Evolutionary conservation across 2,888 invertebrate species (phyloP), one percentile per base, ranked within the genome.

Genomic region (Cephalotes varians): DNA sequence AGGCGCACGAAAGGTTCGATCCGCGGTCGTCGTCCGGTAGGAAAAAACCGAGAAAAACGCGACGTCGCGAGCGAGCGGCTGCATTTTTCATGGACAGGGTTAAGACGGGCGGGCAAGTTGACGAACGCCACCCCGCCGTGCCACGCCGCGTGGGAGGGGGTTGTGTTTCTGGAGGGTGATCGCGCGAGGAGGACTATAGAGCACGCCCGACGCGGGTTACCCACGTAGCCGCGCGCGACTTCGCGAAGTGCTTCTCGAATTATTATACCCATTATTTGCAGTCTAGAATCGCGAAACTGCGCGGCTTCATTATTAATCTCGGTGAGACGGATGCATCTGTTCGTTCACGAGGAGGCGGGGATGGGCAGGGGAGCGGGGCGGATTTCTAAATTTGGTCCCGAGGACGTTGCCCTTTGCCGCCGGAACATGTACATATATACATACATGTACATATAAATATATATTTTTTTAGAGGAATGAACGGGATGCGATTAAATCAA

Each of bases 321-420:
- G 71, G 54, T 82, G 87, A 73, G 85, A 83, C 87, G 71, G 73
- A 82, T 79, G 84, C 87, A 86, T 85, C 84, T 77, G 85, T 82
- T 62, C 74, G 25, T 44, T 80, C 69, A 40, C 62, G 25, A 58
- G 34, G 51, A n/a, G 65, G 58, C 10, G 40, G 54, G 34, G 28
- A 44, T 51, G 69, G 67, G 34, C 34, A 65, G 58, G 51, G 25
- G 56, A 62, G 44, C n/a, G 56, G 65, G 67, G 49, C 21, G 85
- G 82, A 82, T 73, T 90, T 86, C 88, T 87, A 88, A 90, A 90
- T 90, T 90, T 65, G 85, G 77, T 25, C n/a, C 65, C 86, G 85
- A 86, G 90, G 86, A 88, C 90, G 72, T 87, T 88, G 88, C 85
- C 88, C 89, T 76, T 65, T 44, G 65, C 69, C 28, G 56, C 18